Conservation (phyloP, 1,140 invertebrate species). For the Zaprionus ghesquierei region DNA sequence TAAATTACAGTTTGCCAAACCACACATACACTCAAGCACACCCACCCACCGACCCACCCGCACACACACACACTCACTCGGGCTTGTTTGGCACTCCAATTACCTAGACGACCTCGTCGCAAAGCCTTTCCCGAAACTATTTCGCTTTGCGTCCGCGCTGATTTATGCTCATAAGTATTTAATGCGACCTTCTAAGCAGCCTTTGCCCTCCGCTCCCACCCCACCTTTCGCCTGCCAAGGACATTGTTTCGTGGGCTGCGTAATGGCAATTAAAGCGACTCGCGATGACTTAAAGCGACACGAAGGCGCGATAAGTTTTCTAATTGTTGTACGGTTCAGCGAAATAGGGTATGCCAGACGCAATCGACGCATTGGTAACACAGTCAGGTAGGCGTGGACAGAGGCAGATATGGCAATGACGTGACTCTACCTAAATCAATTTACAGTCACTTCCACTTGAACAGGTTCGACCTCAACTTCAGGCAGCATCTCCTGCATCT, state of each 20-base stretch:
- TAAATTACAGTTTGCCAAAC: slow-evolving; percentile 71
- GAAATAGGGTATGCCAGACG: too few relatives aligned
- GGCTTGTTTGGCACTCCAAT: slow-evolving; percentile 50
- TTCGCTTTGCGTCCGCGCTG: slow-evolving; percentile 21
- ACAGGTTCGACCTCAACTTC: not conserved
- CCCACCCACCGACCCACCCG: slow-evolving; percentile 11
- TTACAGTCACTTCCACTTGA: not conserved
- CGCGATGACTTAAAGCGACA: slow-evolving; percentile 17
- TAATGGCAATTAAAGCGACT: slow-evolving; percentile 35
- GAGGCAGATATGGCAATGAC: not conserved
- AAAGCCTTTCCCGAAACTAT: slow-evolving; percentile 37
- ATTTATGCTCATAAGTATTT: slow-evolving; percentile 53
- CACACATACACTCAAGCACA: slow-evolving; percentile 27
- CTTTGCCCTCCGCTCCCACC: not conserved
- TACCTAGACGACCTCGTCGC: slow-evolving; percentile 65
- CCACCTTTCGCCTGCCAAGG: slow-evolving; percentile 24
- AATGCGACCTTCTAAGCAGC: slow-evolving; percentile 39
- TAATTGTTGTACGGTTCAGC: not conserved
- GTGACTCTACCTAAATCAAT: not conserved
- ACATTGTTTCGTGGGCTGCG: slow-evolving; percentile 27
- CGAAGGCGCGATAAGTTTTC: not conserved
- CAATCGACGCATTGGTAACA: too few relatives aligned
- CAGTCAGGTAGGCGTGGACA: not conserved
- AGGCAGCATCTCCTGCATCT: not conserved
- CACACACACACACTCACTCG: slow-evolving; percentile 10